Conservation (phyloP, 2,113 vertebrate species). For the Microcebus griseorufus region DNA sequence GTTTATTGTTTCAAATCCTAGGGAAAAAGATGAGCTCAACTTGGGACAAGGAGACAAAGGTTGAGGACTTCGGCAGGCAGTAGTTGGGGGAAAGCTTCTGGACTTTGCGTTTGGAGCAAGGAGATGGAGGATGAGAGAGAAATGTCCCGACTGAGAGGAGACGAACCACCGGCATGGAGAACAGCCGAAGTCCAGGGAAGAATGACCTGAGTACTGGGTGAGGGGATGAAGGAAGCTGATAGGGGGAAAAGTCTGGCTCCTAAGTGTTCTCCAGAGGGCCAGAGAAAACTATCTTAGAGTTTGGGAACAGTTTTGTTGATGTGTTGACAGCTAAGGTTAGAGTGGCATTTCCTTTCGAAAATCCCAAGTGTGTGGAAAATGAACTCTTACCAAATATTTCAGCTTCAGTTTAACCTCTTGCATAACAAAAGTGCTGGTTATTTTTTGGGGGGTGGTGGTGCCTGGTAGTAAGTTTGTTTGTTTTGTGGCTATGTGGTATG, state of each 20-base stretch:
- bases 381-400: constrained; percentile 64
- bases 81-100: neutral
- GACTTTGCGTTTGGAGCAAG: neutral
- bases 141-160: neutral
- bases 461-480: neutral
- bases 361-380: constrained; percentile 63
- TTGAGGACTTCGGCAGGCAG: neutral
- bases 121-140: neutral
- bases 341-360: constrained; percentile 67
- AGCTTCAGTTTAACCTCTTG: constrained; percentile 56
- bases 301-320: constrained; percentile 71
- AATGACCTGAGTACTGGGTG: neutral
- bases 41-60: neutral
- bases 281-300: constrained; percentile 63
- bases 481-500: neutral
- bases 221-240: neutral
- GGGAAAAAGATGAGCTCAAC: neutral
- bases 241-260: neutral
- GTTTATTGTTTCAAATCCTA: neutral
- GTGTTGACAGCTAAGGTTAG: constrained; percentile 78
- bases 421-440: neutral
- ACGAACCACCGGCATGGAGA: neutral
- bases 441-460: neutral
- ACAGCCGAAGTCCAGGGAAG: neutral
- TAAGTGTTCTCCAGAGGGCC: constrained; percentile 60